Conservation (phyloP, 2,888 invertebrate species). For the Nycteola revayana region DNA sequence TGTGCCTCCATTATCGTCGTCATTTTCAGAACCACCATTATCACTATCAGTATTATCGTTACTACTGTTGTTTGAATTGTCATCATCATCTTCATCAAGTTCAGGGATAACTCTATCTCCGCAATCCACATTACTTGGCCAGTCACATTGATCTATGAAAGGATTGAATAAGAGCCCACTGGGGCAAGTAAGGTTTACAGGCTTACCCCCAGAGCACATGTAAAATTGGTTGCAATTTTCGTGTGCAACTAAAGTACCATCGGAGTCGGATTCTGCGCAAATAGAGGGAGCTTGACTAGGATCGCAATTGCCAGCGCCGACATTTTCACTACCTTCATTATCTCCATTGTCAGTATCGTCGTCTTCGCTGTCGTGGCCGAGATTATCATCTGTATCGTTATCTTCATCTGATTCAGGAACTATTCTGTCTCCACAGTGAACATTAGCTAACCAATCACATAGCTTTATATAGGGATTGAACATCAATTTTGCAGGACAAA, state of each 20-base stretch:
- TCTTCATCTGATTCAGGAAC: constrained; percentile 9
- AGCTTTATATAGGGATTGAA: constrained; percentile 30
- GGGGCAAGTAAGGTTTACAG: constrained; percentile 32
- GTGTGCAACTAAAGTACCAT: constrained; percentile 39
- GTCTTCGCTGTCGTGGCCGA: constrained; percentile 4
- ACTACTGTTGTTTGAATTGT: constrained; percentile 4
- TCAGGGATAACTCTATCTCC: constrained; percentile 34
- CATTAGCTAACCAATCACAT: constrained; percentile 35
- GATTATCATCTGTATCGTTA: constrained; percentile 8
- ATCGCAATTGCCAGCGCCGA: constrained; percentile 29
- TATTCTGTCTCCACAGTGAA: constrained; percentile 26
- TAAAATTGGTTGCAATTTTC: constrained; percentile 45
- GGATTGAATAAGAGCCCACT: constrained; percentile 38
- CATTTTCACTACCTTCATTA: constrained; percentile 8
- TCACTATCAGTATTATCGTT: neutral
- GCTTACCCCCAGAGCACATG: constrained; percentile 33
- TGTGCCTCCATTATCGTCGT: no score
- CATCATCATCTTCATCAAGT: constrained; percentile 2
- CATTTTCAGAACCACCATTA: no score
- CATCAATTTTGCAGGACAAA: constrained; percentile 24
- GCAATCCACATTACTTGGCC: constrained; percentile 43
- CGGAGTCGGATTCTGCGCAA: constrained; percentile 31
- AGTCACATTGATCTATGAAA: constrained; percentile 37
- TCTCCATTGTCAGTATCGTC: no score
- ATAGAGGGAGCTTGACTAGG: constrained; percentile 37